Conservation (phyloP, 2,113 vertebrate species). For the Pampusana beccarii region DNA sequence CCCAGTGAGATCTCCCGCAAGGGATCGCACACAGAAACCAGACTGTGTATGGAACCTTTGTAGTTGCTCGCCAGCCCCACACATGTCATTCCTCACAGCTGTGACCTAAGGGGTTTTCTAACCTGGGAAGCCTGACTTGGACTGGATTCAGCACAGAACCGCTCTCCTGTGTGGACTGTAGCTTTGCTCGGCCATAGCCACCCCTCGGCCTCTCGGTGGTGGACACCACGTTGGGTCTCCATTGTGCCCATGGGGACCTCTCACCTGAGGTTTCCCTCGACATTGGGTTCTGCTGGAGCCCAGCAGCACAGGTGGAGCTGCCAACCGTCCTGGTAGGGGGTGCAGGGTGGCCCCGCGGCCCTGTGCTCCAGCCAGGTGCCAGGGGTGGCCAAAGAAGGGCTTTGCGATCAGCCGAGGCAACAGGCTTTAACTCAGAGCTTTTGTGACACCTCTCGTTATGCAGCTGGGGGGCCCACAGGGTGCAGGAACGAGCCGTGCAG, state of each 20-base stretch:
- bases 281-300: neutral
- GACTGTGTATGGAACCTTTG: neutral
- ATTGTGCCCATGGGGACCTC: neutral
- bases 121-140: neutral
- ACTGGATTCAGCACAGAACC: neutral
- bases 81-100: neutral
- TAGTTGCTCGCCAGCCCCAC: neutral
- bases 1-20: neutral
- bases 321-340: neutral
- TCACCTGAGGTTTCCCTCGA: neutral
- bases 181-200: fast-evolving
- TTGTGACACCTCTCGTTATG: neutral
- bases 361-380: neutral
- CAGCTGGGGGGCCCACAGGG: neutral
- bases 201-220: neutral
- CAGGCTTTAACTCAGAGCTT: neutral
- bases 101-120: neutral
- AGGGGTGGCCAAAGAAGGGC: neutral
- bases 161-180: neutral
- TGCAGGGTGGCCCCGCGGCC: fast-evolving
- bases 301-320: neutral
- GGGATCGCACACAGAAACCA: neutral
- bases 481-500: neutral
- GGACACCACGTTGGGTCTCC: neutral
- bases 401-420: neutral